phyloP scores from a whole-genome alignment of 2,888 invertebrate genomes.

The Dugesia japonica region DNA sequence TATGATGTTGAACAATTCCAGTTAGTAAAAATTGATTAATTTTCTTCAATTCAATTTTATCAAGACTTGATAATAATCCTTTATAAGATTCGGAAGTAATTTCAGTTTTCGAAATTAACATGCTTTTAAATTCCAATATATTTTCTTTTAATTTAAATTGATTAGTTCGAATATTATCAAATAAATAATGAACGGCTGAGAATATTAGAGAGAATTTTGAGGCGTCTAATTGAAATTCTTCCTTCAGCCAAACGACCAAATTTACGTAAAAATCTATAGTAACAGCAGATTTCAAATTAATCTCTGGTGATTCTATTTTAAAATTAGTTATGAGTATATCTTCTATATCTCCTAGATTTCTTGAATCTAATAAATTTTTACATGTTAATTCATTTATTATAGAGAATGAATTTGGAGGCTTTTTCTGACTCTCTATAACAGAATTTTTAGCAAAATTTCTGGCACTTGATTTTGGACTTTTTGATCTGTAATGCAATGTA shows the following conservation, averaged over 20 bases:
- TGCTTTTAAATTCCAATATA: neutral
- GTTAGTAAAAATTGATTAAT: neutral
- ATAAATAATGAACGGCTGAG: neutral
- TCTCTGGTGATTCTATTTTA: neutral
- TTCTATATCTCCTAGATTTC: neutral
- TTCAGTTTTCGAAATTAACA: neutral
- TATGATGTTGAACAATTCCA: neutral
- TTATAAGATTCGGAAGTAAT: neutral
- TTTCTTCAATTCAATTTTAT: neutral
- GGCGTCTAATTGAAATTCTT: neutral
- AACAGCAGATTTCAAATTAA: neutral
- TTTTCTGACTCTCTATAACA: neutral
- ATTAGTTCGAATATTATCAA: neutral
- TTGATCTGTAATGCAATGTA: neutral
- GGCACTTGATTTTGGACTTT: neutral
- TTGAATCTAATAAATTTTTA: neutral
- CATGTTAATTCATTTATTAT: neutral
- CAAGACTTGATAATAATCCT: neutral
- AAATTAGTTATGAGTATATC: neutral
- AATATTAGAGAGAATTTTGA: neutral
- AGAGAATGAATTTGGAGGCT: neutral
- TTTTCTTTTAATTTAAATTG: neutral
- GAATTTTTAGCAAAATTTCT: neutral
- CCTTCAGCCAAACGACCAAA: neutral
- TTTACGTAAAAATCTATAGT: neutral